phyloP scores from a whole-genome alignment of 2,113 vertebrate genomes.

The Heptranchias perlo region DNA sequence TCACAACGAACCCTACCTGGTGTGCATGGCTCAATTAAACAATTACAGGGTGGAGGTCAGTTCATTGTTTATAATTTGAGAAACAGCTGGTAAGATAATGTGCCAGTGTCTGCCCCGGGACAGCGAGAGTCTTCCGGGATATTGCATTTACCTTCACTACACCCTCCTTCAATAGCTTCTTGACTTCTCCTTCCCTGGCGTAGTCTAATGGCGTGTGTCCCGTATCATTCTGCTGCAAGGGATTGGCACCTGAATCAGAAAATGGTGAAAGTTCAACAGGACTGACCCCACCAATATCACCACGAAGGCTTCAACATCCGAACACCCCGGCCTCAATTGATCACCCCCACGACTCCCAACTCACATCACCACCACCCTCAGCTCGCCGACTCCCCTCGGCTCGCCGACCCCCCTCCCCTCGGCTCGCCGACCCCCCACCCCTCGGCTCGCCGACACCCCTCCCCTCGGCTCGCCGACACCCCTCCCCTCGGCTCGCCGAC shows the following conservation, averaged over 20 bases:
- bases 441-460: not conserved
- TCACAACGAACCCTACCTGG: too few relatives aligned
- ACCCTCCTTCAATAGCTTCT: slow-evolving; percentile 65
- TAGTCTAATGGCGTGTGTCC: slow-evolving; percentile 81
- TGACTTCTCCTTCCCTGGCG: slow-evolving; percentile 79
- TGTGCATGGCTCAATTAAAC: not conserved
- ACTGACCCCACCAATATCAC: not conserved
- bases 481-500: too few relatives aligned
- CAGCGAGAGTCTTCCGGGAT: not conserved
- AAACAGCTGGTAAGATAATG: not conserved
- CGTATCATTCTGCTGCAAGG: slow-evolving; percentile 80
- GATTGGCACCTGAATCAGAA: slow-evolving; percentile 74
- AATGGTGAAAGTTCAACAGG: not conserved
- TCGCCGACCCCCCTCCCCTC: too few relatives aligned
- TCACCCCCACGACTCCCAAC: too few relatives aligned
- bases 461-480: not conserved
- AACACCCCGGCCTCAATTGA: not conserved
- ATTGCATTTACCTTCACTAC: slow-evolving; percentile 70
- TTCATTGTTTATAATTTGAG: not conserved
- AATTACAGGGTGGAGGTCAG: not conserved
- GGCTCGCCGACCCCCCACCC: not conserved
- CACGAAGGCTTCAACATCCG: not conserved
- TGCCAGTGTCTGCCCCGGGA: not conserved
- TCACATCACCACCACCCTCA: not conserved
- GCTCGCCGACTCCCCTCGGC: not conserved